phyloP scores from a whole-genome alignment of 2,113 vertebrate species.

The Macroglossus sobrinus region DNA sequence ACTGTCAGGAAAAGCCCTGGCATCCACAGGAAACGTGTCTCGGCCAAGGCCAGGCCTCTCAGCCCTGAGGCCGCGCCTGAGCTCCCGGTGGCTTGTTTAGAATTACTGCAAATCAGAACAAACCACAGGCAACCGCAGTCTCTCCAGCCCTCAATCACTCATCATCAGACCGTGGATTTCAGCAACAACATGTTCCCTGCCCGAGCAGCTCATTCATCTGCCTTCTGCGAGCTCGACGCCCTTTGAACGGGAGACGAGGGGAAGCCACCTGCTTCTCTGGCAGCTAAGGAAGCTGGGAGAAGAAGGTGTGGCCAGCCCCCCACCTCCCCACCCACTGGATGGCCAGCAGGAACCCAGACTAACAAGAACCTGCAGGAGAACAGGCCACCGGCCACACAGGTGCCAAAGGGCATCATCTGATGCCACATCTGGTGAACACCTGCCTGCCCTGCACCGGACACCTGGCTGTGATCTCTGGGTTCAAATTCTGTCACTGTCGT shows the following conservation, averaged over 20 bases:
- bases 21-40: neutral
- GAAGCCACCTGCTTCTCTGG: slow-evolving; percentile 56
- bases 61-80: neutral
- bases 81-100: slow-evolving; percentile 59
- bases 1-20: neutral
- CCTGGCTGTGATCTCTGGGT: neutral
- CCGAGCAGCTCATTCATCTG: slow-evolving; percentile 65
- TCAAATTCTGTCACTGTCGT: neutral
- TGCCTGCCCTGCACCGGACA: neutral
- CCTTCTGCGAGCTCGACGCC: slow-evolving; percentile 48
- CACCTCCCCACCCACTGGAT: neutral
- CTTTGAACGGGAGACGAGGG: slow-evolving; percentile 63
- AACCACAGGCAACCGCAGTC: slow-evolving; percentile 35
- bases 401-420: fast-evolving
- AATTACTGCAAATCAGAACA: slow-evolving; percentile 48
- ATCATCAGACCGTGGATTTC: slow-evolving; percentile 69
- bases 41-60: neutral
- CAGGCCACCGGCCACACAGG: neutral
- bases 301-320: neutral
- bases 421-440: neutral
- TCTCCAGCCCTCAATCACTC: slow-evolving; percentile 66
- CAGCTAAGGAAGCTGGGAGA: neutral
- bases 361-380: neutral
- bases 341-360: neutral
- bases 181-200: slow-evolving; percentile 69